Percentiles rank a stretch among this genome's conserved stretches.
These are phyloP conservation scores for Drosophila sturtevanti DNA, from an alignment of 1,140 invertebrate genomes.

Conservation along the genomic window DNA sequence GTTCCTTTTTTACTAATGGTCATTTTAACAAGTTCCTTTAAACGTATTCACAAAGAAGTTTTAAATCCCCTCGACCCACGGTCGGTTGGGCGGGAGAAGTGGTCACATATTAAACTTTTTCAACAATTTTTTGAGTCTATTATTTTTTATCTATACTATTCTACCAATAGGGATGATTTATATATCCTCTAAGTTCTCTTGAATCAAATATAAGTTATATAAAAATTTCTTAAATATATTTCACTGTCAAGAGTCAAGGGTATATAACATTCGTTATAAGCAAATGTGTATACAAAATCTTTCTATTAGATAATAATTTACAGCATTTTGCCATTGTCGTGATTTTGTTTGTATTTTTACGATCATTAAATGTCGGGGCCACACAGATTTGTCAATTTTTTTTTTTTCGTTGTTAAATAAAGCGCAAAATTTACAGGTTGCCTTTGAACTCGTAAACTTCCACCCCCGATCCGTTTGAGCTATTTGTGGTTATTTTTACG, in stretches of 20 bases:
- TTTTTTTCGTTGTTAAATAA: slow-evolving; percentile 46
- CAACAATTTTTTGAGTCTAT: too few relatives aligned
- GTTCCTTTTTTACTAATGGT: too few relatives aligned
- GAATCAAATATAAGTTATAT: too few relatives aligned
- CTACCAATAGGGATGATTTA: too few relatives aligned
- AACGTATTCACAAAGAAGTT: too few relatives aligned
- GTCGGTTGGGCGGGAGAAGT: too few relatives aligned
- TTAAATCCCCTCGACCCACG: too few relatives aligned
- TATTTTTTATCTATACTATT: too few relatives aligned
- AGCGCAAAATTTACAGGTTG: slow-evolving; percentile 69
- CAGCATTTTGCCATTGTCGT: slow-evolving; percentile 32
- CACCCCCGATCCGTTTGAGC: neutral
- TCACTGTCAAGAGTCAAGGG: neutral
- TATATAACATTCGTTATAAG: neutral
- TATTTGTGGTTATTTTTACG: slow-evolving; percentile 51
- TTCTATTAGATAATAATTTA: slow-evolving; percentile 78
- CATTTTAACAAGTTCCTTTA: too few relatives aligned
- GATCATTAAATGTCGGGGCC: slow-evolving; percentile 52
- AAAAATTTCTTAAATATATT: too few relatives aligned
- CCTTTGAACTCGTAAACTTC: slow-evolving; percentile 2
- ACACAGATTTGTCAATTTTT: slow-evolving; percentile 65
- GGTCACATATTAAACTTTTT: too few relatives aligned
- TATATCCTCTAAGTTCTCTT: too few relatives aligned
- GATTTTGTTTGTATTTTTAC: slow-evolving; percentile 59
- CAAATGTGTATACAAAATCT: neutral